A percentile compares a stretch with the other conserved stretches of the same genome.
These are phyloP conservation scores for rabbit (Oryctolagus cuniculus) DNA, from an alignment of 2,113 vertebrate species.

Conservation along the genomic window mOryCun1.1 NC_091433.1:188401001-188401500, in stretches of 20 bases:
- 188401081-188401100: no score
- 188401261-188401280: not conserved
- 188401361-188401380: not conserved
- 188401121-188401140: not conserved
- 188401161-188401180: not conserved
- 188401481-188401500: not conserved
- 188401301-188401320: not conserved
- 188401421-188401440: not conserved
- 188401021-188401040: not conserved
- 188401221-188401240: not conserved
- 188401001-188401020: not conserved
- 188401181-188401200: not conserved
- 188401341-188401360: not conserved
- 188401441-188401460: not conserved
- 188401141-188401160: not conserved
- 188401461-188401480: not conserved
- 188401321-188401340: not conserved
- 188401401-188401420: not conserved
- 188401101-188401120: not conserved
- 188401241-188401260: not conserved
- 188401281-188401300: not conserved
- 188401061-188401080: not conserved
- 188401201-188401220: not conserved
- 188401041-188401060: not conserved
- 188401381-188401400: not conserved